Conservation (phyloP, 1,140 invertebrate genomes). For the Drosophila sturtevanti region DNA sequence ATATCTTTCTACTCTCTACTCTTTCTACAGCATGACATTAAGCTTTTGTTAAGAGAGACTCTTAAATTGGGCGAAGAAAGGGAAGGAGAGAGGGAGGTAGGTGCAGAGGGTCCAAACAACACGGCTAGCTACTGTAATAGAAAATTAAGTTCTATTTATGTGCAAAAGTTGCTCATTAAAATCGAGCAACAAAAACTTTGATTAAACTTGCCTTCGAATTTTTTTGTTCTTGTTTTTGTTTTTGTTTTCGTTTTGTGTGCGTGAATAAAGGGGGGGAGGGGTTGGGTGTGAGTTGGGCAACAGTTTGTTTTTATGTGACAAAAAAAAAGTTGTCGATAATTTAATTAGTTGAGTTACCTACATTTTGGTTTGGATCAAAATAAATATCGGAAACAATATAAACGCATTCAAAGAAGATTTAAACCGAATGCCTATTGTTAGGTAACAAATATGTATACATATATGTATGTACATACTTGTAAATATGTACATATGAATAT, state of each 20-base stretch:
- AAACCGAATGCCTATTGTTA: constrained; percentile 25
- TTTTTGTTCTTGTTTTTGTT: constrained; percentile 2
- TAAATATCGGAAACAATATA: constrained; percentile 30
- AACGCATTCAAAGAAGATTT: constrained; percentile 11
- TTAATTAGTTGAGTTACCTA: constrained; percentile 63
- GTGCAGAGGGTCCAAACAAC: not conserved
- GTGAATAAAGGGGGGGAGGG: constrained; percentile 2
- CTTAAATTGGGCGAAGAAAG: not conserved
- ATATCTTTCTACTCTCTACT: not conserved
- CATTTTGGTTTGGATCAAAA: constrained; percentile 28
- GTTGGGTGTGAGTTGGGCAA: constrained; percentile 36
- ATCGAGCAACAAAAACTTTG: constrained; percentile 51
- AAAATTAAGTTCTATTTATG: constrained; percentile 67
- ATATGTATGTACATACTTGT: too few relatives aligned
- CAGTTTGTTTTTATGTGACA: constrained; percentile 61
- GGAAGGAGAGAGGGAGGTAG: not conserved
- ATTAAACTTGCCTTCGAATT: constrained; percentile 54
- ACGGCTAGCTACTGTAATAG: constrained; percentile 43
- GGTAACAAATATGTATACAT: not conserved
- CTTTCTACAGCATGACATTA: constrained; percentile 36
- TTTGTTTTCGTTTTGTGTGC: not conserved
- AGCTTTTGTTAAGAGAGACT: constrained; percentile 38
- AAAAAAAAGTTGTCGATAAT: constrained; percentile 61
- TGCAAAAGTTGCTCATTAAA: constrained; percentile 53
- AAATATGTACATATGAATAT: too few relatives aligned